Evolutionary conservation across 2,888 invertebrate species (phyloP).

Genomic region (Lysandra bellargus): DNA sequence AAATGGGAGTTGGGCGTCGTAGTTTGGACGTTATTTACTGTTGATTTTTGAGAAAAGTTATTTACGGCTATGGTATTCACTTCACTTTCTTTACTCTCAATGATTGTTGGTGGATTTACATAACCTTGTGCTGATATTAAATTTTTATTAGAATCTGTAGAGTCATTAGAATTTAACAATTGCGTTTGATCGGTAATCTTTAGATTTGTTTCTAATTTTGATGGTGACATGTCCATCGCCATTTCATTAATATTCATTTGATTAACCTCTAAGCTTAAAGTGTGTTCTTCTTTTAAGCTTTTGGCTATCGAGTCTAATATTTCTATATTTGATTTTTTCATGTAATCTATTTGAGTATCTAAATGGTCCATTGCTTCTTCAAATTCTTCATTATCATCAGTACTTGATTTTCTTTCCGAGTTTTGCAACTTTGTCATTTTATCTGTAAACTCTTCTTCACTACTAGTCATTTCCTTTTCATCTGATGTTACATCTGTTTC

Average conservation of each 20-base stretch:
- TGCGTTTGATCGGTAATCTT: neutral
- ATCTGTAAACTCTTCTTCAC: conserved; percentile 46
- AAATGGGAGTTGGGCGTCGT: neutral
- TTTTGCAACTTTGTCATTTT: conserved; percentile 37
- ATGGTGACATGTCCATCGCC: neutral
- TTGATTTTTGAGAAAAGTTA: neutral
- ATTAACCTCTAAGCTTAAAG: conserved; percentile 52
- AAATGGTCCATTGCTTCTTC: conserved; percentile 75
- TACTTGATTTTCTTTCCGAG: conserved; percentile 58
- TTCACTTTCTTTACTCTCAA: conserved; percentile 25
- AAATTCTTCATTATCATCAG: conserved; percentile 73
- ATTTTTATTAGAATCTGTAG: neutral
- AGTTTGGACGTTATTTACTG: neutral
- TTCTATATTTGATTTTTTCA: conserved; percentile 67
- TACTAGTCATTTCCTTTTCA: conserved; percentile 58
- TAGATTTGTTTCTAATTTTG: neutral
- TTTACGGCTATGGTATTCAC: neutral
- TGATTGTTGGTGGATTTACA: neutral
- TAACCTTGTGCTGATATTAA: neutral
- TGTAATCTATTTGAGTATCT: conserved; percentile 63
- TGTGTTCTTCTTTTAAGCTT: conserved; percentile 68
- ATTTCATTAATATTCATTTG: conserved; percentile 36
- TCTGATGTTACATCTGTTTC: conserved; percentile 66
- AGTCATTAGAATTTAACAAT: neutral
- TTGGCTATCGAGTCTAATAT: conserved; percentile 71